Percentiles rank a stretch among this genome's conserved stretches.
Conservation (phyloP, 1,140 invertebrate species). For the Cotesia typhae region DNA sequence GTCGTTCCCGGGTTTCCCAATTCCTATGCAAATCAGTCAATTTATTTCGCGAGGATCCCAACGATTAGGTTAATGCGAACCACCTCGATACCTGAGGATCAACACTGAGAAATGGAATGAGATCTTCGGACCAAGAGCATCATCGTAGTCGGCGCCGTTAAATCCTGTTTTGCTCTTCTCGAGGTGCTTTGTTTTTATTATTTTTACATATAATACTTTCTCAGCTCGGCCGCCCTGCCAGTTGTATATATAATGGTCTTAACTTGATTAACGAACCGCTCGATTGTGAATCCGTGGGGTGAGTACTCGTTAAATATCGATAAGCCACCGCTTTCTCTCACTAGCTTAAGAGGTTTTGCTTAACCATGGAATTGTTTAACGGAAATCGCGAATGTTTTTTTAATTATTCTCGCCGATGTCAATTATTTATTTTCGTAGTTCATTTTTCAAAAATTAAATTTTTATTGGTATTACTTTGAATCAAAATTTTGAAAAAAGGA, state of each 20-base stretch:
- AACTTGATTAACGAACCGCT: slow-evolving; percentile 42
- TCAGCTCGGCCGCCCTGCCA: slow-evolving; percentile 28
- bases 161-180: slow-evolving; percentile 39
- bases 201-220: slow-evolving; percentile 16
- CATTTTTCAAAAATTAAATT: no score
- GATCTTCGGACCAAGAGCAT: no score
- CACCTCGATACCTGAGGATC: background rate
- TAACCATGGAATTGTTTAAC: no score
- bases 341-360: background rate
- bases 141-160: slow-evolving; percentile 39
- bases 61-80: slow-evolving; percentile 58
- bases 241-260: slow-evolving; percentile 39
- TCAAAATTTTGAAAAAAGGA: no score
- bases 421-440: no score
- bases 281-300: slow-evolving; percentile 38
- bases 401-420: no score
- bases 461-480: no score
- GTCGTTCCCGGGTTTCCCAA: slow-evolving; percentile 52
- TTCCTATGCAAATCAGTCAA: slow-evolving; percentile 64
- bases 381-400: no score
- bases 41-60: slow-evolving; percentile 56
- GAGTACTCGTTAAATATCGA: slow-evolving; percentile 43
- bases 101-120: no score
- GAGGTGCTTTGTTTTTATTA: slow-evolving; percentile 12
- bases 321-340: slow-evolving; percentile 35